Evolutionary conservation across 2,113 vertebrate genomes (phyloP).

Genomic region (Galeopterus variegatus): DNA sequence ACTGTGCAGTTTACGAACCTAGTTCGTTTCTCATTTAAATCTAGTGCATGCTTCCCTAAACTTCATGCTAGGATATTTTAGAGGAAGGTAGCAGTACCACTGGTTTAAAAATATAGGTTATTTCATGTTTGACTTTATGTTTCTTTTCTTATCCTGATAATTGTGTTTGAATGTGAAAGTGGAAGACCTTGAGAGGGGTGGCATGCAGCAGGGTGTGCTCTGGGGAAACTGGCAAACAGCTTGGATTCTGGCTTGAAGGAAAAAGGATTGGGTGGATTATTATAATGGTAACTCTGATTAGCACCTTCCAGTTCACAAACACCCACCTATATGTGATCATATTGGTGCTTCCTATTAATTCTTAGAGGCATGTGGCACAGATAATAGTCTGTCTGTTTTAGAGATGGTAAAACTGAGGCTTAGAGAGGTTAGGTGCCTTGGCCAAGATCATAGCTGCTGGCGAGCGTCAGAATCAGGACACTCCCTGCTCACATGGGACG

Average conservation of each 20-base stretch:
- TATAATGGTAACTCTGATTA: not conserved
- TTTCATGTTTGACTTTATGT: not conserved
- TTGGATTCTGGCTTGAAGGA: not conserved
- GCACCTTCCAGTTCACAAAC: not conserved
- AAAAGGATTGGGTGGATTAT: not conserved
- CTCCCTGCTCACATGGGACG: accelerated
- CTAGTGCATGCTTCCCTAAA: accelerated
- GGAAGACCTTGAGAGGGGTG: not conserved
- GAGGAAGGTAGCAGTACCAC: not conserved
- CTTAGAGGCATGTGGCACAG: not conserved
- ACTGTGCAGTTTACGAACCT: accelerated
- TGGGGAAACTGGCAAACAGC: not conserved
- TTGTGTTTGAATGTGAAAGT: not conserved
- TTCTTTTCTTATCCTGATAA: not conserved
- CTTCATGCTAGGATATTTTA: not conserved
- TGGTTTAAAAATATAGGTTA: not conserved
- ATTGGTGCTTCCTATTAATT: not conserved
- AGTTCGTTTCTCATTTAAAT: too few relatives aligned
- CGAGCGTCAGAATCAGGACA: not conserved
- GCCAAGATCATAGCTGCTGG: not conserved
- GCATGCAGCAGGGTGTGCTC: not conserved
- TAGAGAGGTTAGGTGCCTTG: accelerated
- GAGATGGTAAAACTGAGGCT: not conserved
- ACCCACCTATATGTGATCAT: not conserved
- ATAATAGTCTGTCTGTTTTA: not conserved